Percentiles rank a stretch among this genome's conserved stretches.
phyloP scores from a whole-genome alignment of 2,888 invertebrate species.

The Brachypalpus laphriformis region DNA sequence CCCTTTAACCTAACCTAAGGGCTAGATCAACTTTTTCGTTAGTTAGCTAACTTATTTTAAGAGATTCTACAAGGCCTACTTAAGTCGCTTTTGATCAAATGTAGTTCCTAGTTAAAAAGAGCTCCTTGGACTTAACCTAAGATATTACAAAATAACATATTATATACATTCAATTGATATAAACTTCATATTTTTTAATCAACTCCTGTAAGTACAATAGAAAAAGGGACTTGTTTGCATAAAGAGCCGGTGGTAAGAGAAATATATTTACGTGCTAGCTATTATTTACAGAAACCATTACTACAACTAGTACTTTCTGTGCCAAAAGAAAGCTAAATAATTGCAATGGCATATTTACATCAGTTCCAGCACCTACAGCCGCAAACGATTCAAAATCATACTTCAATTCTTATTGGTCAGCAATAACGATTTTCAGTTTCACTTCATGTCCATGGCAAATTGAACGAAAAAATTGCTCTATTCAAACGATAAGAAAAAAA shows the following conservation, averaged over 20 bases:
- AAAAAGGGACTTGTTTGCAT: neutral
- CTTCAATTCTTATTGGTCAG: constrained; percentile 24
- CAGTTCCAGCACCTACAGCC: constrained; percentile 3
- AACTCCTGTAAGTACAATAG: no score
- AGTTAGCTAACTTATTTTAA: no score
- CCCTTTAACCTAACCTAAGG: no score
- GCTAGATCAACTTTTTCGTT: no score
- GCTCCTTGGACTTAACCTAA: no score
- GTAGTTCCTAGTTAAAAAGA: no score
- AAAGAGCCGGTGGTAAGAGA: neutral
- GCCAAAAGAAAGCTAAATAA: constrained; percentile 18
- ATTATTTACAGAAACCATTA: neutral
- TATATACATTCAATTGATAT: no score
- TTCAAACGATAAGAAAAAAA: constrained; percentile 15
- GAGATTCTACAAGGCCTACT: no score
- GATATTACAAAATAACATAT: no score
- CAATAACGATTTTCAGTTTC: constrained; percentile 42
- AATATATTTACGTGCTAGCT: neutral
- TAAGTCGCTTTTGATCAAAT: no score
- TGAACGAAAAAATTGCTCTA: constrained; percentile 20
- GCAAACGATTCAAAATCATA: constrained; percentile 21
- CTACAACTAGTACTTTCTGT: neutral
- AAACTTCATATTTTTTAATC: no score
- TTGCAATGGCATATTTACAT: constrained; percentile 8
- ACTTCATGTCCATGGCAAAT: constrained; percentile 22